Base-by-base conservation (phyloP, 1,140 invertebrate genomes). In the Drosophila lacertosa region DNA sequence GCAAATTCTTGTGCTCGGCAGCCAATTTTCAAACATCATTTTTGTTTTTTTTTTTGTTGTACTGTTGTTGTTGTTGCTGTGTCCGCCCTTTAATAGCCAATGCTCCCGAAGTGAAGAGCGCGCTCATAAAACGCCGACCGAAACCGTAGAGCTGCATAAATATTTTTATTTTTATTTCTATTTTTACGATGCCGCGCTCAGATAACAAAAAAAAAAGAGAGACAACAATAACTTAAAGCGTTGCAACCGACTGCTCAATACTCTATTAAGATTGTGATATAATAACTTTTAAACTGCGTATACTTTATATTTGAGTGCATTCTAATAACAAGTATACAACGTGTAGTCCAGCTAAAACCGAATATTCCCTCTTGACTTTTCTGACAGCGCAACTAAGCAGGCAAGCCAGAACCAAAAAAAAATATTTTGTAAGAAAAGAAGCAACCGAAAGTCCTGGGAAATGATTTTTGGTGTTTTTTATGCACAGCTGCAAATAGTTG, bases 131-230 rank as follows among this genome's bases (percentile, higher is more conserved):
- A 75, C 59, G 45, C 37, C 42, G 35, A 22, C 59, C 72, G 57
- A 72, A 70, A 40, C 68, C 53, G 48, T 50, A 59, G 60, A 71
- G 77, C 70, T 60, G 78, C 82, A 82, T 86, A 88, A 88, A 86
- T 86, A 82, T 86, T 81, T 86, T 86, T 73, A 62, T 68, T 69
- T 73, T 69, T 86, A 88, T 86, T 82, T 65, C 47, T 82, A 88
- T 88, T 86, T 86, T 86, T 88, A 86, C 82, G 82, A 86, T 63
- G 63, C 39, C 48, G 26, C 48, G 37, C 47, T 53, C 60, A 72
- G 77, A 82, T 74, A 86, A 53, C 63, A 48, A 24, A 35, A 63
- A 51, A 24, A 53, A 37, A 62, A 59, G 51, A 54, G 13, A 55
- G 48, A 51, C 44, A 54, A 5, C 24, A n/a, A 10, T 7, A 29